A percentile compares a stretch with the other conserved stretches of the same genome.
Conservation (phyloP, 2,888 invertebrate genomes). For the Ischnura elegans region DNA sequence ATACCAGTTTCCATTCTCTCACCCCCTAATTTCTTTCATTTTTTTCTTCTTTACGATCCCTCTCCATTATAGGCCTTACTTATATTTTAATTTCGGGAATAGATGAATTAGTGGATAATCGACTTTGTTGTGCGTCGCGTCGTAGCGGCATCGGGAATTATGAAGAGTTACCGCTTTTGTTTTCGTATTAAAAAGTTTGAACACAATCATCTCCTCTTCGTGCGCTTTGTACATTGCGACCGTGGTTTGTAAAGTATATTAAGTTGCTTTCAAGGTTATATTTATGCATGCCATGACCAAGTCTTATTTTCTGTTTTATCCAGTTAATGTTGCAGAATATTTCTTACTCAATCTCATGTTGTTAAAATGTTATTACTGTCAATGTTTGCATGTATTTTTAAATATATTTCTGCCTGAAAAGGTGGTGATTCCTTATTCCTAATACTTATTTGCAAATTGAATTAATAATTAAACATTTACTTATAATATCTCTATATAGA, state of each 20-base stretch:
- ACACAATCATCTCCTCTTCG: background rate
- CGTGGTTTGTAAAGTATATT: background rate
- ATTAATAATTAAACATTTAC: too few species aligned
- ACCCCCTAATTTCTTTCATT: too few species aligned
- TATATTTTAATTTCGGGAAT: constrained; percentile 14
- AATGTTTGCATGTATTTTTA: too few species aligned
- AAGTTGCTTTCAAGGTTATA: background rate
- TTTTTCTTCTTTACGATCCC: background rate
- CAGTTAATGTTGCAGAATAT: too few species aligned
- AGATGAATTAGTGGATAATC: background rate
- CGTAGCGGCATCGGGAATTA: background rate
- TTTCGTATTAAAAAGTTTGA: background rate
- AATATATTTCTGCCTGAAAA: too few species aligned
- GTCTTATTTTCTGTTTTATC: too few species aligned
- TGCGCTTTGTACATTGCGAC: background rate
- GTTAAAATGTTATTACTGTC: too few species aligned
- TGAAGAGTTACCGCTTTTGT: background rate
- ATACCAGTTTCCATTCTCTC: background rate
- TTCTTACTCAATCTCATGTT: too few species aligned
- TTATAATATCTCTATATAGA: too few species aligned
- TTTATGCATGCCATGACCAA: too few species aligned
- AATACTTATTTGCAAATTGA: too few species aligned
- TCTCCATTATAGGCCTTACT: background rate
- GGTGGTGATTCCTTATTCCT: too few species aligned
- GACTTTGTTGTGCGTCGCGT: background rate